Conservation (phyloP, 2,797 vertebrate species). For the Pristis pectinata region DNA sequence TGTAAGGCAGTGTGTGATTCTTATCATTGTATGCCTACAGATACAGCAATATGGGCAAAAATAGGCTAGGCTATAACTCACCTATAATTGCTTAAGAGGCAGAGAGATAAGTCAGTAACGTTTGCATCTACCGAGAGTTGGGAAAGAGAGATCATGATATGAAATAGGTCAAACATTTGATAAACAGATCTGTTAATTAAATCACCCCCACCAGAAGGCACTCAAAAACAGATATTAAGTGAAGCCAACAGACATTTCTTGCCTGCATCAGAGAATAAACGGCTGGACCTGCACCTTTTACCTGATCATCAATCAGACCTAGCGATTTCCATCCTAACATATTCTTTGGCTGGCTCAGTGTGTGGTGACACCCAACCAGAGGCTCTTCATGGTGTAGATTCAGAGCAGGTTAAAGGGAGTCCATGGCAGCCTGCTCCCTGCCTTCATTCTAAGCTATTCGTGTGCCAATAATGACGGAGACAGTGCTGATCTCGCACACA, state of each 20-base stretch:
- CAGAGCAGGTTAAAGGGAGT: not conserved
- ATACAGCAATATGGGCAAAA: not conserved
- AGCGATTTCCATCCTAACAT: not conserved
- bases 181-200: not conserved
- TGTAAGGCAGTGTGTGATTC: no score
- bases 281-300: not conserved
- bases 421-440: not conserved
- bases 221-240: not conserved
- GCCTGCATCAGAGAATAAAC: not conserved
- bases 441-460: not conserved
- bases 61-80: not conserved
- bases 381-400: not conserved
- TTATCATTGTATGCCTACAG: not conserved
- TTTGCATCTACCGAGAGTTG: not conserved
- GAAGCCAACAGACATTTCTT: not conserved
- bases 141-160: not conserved
- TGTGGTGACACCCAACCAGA: not conserved
- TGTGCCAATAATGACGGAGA: not conserved
- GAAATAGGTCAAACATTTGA: not conserved
- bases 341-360: not conserved
- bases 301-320: not conserved
- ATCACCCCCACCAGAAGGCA: not conserved
- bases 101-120: not conserved
- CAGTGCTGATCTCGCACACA: not conserved
- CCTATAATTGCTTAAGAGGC: not conserved